Base-by-base conservation (phyloP, 2,888 invertebrate genomes). In the Aspidiotus destructor region DNA sequence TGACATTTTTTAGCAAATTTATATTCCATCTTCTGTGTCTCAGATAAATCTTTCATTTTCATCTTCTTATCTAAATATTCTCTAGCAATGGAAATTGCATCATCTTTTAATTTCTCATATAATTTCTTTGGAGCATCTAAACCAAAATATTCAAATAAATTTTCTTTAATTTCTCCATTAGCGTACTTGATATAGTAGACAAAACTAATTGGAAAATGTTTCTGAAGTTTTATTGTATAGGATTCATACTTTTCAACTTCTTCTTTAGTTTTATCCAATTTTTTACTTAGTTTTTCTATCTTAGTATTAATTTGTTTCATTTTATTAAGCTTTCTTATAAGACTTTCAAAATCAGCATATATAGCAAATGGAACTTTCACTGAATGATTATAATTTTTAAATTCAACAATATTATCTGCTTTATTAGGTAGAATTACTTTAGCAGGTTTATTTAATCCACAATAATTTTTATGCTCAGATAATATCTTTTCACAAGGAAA, bases 381-480 rank as follows among this genome's bases (percentile, higher is more conserved):
- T 17, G 55, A 55, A 55, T 55, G 55, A 16, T 55, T 55, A 55
- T 55, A 55, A 55, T 55, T 55, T 55, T 55, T 55, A 55, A 55
- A 55, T 15, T 55, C 55, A 55, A 55, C 55, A 55, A 55, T 55
- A 55, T 55, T 55, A 48, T 48, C 48, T 15, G 15, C 17, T 55
- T 55, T 55, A 55, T 55, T 17, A 55, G 55, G 55, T 17, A 55
- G 16, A 55, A 55, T 17, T 55, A 55, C 55, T 55, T 55, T 55
- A 55, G 55, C 55, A 16, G 55, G 55, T 55, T 55, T 55, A 55
- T 55, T 55, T 17, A 55, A 15, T 55, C 55, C 55, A 55, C 55
- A 55, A 55, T 55, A 55, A 55, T 55, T 55, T 55, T 55, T n/a
- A 55, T 17, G 60, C 10, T 60, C 41, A 11, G 60, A 60, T 60